Evolutionary conservation across 2,888 invertebrate genomes (phyloP).

Genomic region (Lochmaea capreae): DNA sequence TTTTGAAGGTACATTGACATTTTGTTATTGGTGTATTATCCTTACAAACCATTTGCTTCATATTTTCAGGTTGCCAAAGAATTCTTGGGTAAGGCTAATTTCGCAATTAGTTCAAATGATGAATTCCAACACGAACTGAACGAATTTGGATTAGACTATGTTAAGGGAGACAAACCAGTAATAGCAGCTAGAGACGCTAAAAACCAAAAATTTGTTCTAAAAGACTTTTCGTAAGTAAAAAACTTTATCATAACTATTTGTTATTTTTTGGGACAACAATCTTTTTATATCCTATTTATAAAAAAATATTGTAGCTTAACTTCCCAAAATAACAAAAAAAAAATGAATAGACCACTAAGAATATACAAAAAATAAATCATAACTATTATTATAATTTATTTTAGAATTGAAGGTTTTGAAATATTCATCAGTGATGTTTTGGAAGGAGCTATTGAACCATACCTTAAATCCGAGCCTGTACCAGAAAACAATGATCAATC

Average conservation of each 20-base stretch:
- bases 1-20: constrained; percentile 80
- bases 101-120: constrained; percentile 92
- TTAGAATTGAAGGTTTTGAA: constrained; percentile 84
- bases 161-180: constrained; percentile 89
- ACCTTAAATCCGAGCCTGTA: constrained; percentile 93
- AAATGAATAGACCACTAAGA: no score
- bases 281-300: no score
- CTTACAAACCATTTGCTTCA: neutral
- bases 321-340: no score
- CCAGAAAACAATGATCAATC: constrained; percentile 87
- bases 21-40: constrained; percentile 10
- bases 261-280: no score
- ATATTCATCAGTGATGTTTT: constrained; percentile 86
- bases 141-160: constrained; percentile 91
- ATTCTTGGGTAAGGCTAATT: constrained; percentile 73
- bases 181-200: constrained; percentile 85
- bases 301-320: neutral
- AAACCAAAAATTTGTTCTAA: constrained; percentile 91
- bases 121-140: constrained; percentile 95
- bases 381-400: constrained; percentile 34
- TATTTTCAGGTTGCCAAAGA: constrained; percentile 70
- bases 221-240: constrained; percentile 83
- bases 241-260: neutral
- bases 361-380: no score
- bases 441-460: constrained; percentile 87